Base-by-base conservation (phyloP, 2,888 invertebrate genomes). In the Lydus trimaculatus region DNA sequence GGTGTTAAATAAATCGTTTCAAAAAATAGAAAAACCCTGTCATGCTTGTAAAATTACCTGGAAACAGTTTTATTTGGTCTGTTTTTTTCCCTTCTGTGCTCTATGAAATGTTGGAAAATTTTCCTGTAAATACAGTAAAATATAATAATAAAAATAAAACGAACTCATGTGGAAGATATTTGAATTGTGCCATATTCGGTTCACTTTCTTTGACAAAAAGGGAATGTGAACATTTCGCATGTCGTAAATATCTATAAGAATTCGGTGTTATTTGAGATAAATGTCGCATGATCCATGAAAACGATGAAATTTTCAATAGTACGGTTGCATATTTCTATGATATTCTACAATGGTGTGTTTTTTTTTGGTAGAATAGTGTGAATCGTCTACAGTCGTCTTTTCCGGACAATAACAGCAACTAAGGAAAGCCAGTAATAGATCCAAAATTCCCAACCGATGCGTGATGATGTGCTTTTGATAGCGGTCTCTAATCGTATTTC, bases 381-480 rank as follows among this genome's bases (percentile, higher is more conserved):
- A 20, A 48, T 48, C 11, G 39, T 48, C 8, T 48, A 48, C 20
- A 20, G 6, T 43, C 43, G 36, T 36, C 17, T n/a, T 17, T 43
- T 43, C 43, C n/a, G n/a, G 48, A 20, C 48, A 48, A 20, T 20
- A 48, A 52, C 52, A 8, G 8, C 39, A 17, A 43, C 17, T 17
- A 48, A 25, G 25, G 25, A 25, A 23, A 52, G 52, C 52, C 52
- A 23, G 25, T 52, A 52, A 48, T 48, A 48, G 48, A 48, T 48
- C 48, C 23, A 1, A 20, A 48, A 48, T 20, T 48, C 20, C 23
- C 48, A 20, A 20, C 20, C 48, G 20, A 23, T 48, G 48, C 20
- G 48, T 48, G 48, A 48, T 48, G 48, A 48, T 48, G 48, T 48
- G 20, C 48, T 48, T 48, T 48, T 48, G 20, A 48, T 48, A 48